Percentiles rank a stretch among this genome's conserved stretches.
phyloP scores from a whole-genome alignment of 2,797 vertebrate genomes.

The Tadarida brasiliensis region DNA sequence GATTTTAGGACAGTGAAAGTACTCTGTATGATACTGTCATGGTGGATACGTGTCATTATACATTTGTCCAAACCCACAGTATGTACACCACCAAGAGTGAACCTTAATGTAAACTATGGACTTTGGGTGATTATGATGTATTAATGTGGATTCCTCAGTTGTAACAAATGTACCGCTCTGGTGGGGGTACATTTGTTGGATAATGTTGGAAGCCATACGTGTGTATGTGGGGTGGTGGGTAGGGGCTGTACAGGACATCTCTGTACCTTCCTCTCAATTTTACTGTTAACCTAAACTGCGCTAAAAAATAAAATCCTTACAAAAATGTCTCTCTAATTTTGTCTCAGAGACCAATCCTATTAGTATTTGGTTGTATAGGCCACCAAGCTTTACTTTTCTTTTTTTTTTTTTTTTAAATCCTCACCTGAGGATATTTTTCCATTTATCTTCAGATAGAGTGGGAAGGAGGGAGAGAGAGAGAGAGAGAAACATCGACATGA shows the following conservation, averaged over 20 bases:
- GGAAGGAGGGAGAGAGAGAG: too few relatives aligned
- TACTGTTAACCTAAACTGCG: not conserved
- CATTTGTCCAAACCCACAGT: not conserved
- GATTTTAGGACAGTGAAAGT: not conserved
- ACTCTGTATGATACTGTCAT: too few relatives aligned
- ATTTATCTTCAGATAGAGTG: too few relatives aligned
- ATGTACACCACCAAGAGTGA: not conserved
- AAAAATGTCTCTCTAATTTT: not conserved
- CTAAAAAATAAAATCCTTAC: not conserved
- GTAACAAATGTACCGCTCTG: not conserved
- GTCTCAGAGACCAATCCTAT: not conserved
- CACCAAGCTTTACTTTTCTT: not conserved
- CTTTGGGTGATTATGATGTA: not conserved
- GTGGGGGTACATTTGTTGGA: not conserved
- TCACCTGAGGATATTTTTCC: too few relatives aligned
- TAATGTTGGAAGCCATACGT: not conserved
- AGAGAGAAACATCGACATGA: too few relatives aligned
- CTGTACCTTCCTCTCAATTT: not conserved
- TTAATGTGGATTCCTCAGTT: not conserved
- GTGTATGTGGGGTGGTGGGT: not conserved
- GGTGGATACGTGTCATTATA: not conserved
- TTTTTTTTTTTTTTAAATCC: too few relatives aligned
- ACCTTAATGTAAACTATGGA: not conserved
- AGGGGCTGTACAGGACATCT: not conserved
- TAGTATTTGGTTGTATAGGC: not conserved